Conservation (phyloP, 1,140 invertebrate genomes). For the Lysiphlebus fabarum region DNA sequence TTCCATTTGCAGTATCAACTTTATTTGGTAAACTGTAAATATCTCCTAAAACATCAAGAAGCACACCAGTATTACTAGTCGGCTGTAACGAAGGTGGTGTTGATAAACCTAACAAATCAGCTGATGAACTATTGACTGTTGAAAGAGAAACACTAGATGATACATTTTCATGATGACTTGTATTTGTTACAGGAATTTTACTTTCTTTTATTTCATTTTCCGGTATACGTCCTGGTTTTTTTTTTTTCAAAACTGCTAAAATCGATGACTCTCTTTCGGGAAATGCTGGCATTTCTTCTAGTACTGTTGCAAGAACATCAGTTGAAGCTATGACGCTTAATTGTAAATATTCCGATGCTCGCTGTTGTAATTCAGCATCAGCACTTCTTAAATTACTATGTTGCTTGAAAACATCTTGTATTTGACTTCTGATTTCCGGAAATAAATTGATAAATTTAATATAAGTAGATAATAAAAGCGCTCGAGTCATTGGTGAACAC, state of each 20-base stretch:
- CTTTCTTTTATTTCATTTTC: constrained; percentile 79
- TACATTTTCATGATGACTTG: constrained; percentile 61
- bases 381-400: constrained; percentile 96
- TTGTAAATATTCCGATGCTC: constrained; percentile 97
- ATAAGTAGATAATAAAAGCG: constrained; percentile 94
- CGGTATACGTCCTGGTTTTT: constrained; percentile 88
- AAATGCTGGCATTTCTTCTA: constrained; percentile 99
- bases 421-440: constrained; percentile 94
- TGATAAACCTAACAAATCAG: constrained; percentile 81
- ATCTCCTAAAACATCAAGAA: constrained; percentile 90
- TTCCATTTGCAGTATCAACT: constrained; percentile 58
- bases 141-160: constrained; percentile 25
- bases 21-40: constrained; percentile 71
- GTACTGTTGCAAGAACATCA: constrained; percentile 95
- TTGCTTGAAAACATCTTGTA: constrained; percentile 94
- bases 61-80: constrained; percentile 66
- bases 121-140: constrained; percentile 61
- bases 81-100: constrained; percentile 73
- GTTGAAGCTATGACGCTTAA: constrained; percentile 93
- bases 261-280: constrained; percentile 98
- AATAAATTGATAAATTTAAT: constrained; percentile 99
- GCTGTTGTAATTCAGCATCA: constrained; percentile 97
- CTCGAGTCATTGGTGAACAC: constrained; percentile 94
- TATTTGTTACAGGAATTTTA: constrained; percentile 71
- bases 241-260: constrained; percentile 95